Evolutionary conservation across 2,888 invertebrate genomes (phyloP).

Genomic region (Encarsia formosa): DNA sequence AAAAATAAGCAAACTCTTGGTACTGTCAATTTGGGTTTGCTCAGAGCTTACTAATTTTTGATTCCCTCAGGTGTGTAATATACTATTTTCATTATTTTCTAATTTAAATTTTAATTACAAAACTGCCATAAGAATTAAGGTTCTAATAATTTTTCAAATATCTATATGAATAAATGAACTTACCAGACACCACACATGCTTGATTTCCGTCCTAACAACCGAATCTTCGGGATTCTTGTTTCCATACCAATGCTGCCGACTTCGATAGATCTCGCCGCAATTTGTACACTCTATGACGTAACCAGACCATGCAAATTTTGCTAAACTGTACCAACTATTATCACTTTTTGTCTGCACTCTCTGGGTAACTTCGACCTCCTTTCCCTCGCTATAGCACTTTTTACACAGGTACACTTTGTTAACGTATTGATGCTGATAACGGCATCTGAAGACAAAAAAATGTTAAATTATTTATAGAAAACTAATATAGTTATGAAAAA

Average conservation of each 20-base stretch:
- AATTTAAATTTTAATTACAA: too few relatives aligned
- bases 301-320: slow-evolving; percentile 75
- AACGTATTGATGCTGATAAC: slow-evolving; percentile 71
- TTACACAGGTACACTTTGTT: slow-evolving; percentile 66
- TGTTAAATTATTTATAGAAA: slow-evolving; percentile 3
- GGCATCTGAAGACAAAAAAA: slow-evolving; percentile 46
- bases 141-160: too few relatives aligned
- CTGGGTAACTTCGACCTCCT: slow-evolving; percentile 59
- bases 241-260: slow-evolving; percentile 77
- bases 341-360: slow-evolving; percentile 51
- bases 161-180: slow-evolving; percentile 16
- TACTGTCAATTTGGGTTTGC: too few relatives aligned
- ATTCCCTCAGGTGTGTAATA: too few relatives aligned
- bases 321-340: slow-evolving; percentile 62
- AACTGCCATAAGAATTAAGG: too few relatives aligned
- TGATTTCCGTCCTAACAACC: slow-evolving; percentile 59
- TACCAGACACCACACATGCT: slow-evolving; percentile 58
- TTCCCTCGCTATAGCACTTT: slow-evolving; percentile 60
- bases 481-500: neutral
- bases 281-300: slow-evolving; percentile 72
- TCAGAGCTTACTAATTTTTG: too few relatives aligned
- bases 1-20: too few relatives aligned
- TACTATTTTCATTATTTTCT: too few relatives aligned
- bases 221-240: slow-evolving; percentile 69
- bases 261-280: slow-evolving; percentile 70